Evolutionary conservation across 2,113 vertebrate species (phyloP).

Genomic region (Serinus canaria): DNA sequence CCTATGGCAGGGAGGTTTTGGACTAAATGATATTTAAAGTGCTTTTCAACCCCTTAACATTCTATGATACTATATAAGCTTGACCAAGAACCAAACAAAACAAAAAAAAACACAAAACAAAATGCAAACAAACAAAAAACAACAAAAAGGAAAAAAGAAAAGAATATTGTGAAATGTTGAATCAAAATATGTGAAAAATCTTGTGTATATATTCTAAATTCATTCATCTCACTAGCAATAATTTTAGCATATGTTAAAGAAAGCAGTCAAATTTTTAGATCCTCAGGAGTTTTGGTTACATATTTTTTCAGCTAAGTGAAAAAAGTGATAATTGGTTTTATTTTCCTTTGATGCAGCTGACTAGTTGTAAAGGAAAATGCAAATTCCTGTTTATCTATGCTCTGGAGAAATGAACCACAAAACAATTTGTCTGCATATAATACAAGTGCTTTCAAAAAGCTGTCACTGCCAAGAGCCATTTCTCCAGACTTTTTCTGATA

Average conservation of each 20-base stretch:
- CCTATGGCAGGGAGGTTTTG: not conserved
- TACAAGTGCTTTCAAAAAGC: not conserved
- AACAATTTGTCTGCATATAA: not conserved
- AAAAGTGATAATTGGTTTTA: not conserved
- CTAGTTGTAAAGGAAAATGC: not conserved
- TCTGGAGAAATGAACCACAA: not conserved
- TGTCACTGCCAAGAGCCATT: not conserved
- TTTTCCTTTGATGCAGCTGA: not conserved
- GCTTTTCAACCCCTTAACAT: not conserved
- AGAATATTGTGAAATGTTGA: rapidly evolving
- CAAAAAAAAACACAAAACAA: not conserved
- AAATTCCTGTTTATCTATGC: not conserved
- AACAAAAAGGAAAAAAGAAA: not conserved
- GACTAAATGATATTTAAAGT: not conserved
- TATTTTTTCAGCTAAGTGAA: not conserved
- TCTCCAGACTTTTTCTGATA: not conserved
- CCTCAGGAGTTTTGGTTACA: not conserved
- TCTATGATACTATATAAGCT: not conserved
- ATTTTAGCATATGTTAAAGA: not conserved
- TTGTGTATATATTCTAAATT: not conserved
- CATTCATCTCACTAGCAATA: not conserved
- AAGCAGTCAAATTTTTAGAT: not conserved
- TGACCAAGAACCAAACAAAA: not conserved
- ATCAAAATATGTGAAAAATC: not conserved
- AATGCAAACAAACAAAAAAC: not conserved